Conservation (phyloP, 2,113 vertebrate species). For the Pogona vitticeps region DNA sequence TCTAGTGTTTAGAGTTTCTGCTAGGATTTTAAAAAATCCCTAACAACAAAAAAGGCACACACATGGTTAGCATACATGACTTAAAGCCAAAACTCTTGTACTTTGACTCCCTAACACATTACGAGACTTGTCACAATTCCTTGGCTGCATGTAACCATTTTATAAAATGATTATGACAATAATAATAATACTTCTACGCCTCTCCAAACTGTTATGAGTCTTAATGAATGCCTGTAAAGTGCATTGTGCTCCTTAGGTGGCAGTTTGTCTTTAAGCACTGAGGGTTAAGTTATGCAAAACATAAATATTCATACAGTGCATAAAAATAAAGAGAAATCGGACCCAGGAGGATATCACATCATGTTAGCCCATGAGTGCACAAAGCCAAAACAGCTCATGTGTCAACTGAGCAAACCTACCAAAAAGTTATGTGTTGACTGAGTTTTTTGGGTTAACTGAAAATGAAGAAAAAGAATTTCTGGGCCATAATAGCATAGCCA, state of each 20-base stretch:
- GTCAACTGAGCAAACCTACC: background rate
- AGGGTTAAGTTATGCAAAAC: background rate
- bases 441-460: background rate
- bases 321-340: background rate
- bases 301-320: background rate
- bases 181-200: background rate
- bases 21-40: background rate
- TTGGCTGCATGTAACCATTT: conserved; percentile 15
- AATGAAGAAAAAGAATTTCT: background rate
- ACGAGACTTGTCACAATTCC: background rate
- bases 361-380: conserved; percentile 7
- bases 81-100: background rate
- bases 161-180: conserved; percentile 18
- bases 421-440: background rate
- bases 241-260: background rate
- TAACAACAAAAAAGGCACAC: background rate
- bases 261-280: background rate
- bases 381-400: background rate
- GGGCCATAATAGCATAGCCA: background rate
- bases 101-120: background rate
- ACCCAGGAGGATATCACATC: background rate
- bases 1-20: background rate
- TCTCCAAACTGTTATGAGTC: background rate
- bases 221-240: conserved; percentile 23
- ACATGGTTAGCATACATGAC: background rate